phyloP scores from a whole-genome alignment of 2,113 vertebrate genomes.

The Bucco capensis region DNA sequence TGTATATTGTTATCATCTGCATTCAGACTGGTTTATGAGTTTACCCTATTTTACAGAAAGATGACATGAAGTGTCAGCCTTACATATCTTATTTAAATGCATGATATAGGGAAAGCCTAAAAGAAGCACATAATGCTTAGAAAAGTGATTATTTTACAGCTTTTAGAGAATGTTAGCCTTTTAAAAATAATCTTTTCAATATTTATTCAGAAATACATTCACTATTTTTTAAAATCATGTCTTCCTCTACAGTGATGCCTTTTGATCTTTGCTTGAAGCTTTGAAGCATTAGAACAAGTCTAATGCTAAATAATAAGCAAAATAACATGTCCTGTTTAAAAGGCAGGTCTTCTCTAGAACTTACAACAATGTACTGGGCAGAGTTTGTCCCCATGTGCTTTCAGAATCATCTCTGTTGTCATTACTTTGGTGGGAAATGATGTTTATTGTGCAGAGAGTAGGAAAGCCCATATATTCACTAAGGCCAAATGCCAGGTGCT shows the following conservation, averaged over 20 bases:
- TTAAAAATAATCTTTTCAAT: background rate
- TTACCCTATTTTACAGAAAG: constrained; percentile 11
- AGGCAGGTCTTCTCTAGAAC: background rate
- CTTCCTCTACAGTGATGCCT: background rate
- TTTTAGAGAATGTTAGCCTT: background rate
- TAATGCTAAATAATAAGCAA: background rate
- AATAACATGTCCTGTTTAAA: background rate
- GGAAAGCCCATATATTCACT: background rate
- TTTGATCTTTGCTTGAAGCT: background rate
- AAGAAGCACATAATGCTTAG: background rate
- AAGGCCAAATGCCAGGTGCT: no score
- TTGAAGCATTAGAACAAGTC: background rate
- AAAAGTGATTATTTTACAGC: background rate
- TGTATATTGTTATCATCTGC: background rate
- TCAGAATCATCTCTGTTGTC: background rate
- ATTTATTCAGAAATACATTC: background rate
- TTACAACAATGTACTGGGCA: background rate
- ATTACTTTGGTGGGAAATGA: background rate
- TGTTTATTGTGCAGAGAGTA: background rate
- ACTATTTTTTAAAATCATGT: background rate
- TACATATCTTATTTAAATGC: constrained; percentile 45
- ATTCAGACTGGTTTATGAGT: constrained; percentile 3
- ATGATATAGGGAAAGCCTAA: background rate
- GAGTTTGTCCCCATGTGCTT: background rate
- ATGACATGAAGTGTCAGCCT: constrained; percentile 19